Evolutionary conservation across 2,797 vertebrate genomes (phyloP).

Genomic region (Rachycentron canadum): DNA sequence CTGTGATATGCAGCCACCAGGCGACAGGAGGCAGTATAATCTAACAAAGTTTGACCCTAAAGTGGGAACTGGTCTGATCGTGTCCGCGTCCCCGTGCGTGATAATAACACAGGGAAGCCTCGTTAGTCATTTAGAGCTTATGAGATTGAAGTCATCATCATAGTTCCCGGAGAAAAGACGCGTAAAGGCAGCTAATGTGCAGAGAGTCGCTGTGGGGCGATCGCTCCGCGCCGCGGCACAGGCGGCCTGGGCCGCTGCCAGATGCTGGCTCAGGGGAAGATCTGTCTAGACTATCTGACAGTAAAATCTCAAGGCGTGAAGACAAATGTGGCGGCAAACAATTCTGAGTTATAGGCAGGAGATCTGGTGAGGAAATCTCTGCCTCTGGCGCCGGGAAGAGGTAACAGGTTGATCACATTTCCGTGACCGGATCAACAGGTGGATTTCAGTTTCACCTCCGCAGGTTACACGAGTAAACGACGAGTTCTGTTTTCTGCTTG

Average conservation of each 20-base stretch:
- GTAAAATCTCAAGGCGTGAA: conserved; percentile 42
- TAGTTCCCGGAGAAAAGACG: background rate
- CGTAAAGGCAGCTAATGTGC: background rate
- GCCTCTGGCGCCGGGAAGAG: background rate
- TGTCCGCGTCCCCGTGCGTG: conserved; percentile 1
- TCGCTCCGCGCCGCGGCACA: background rate
- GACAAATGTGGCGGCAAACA: background rate
- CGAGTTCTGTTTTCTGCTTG: too few relatives aligned
- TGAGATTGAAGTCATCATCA: background rate
- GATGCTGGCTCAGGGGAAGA: conserved; percentile 25
- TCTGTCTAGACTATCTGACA: conserved; percentile 22
- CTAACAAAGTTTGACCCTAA: conserved; percentile 15
- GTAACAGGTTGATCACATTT: conserved; percentile 55
- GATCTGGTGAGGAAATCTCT: conserved; percentile 17
- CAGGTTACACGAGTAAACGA: accelerated
- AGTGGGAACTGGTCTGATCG: background rate
- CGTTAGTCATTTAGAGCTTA: background rate
- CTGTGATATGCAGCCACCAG: background rate
- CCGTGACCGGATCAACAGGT: conserved; percentile 75
- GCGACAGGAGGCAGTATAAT: conserved; percentile 73
- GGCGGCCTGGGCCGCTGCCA: conserved; percentile 31
- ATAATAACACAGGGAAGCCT: background rate
- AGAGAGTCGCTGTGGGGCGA: background rate
- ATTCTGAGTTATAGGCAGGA: background rate
- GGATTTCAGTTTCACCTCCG: conserved; percentile 49